Conservation (phyloP, 2,797 vertebrate genomes). For the Muscicapa striata region DNA sequence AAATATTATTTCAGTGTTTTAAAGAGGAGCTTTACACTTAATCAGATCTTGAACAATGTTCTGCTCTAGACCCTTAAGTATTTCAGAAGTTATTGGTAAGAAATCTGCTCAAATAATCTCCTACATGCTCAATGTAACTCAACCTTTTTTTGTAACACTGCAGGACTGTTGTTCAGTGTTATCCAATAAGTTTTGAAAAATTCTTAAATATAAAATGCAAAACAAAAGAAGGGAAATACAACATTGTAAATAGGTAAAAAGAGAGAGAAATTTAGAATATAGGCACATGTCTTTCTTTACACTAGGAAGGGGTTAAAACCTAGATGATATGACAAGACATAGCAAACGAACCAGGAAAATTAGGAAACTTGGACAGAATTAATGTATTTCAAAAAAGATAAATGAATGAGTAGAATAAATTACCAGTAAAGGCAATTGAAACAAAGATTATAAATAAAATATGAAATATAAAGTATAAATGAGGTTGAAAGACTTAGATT, state of each 20-base stretch:
- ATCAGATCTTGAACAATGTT: not conserved
- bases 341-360: constrained; percentile 13
- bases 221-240: not conserved
- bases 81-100: not conserved
- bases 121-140: not conserved
- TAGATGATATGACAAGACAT: not conserved
- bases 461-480: constrained; percentile 69
- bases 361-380: not conserved
- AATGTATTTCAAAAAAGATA: constrained; percentile 31
- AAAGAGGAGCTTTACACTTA: not conserved
- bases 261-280: not conserved
- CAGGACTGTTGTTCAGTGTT: not conserved
- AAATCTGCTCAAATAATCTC: not conserved
- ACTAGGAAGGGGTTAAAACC: not conserved
- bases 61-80: not conserved
- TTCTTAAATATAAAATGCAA: not conserved
- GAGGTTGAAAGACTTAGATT: constrained; percentile 54
- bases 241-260: not conserved
- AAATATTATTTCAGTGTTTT: not conserved
- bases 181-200: not conserved
- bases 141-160: not conserved
- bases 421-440: constrained; percentile 56
- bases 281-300: not conserved
- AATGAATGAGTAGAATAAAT: constrained; percentile 51
- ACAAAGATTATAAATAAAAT: constrained; percentile 66